Evolutionary conservation across 2,888 invertebrate species (phyloP).

Genomic region (Oxystoma pomonae): DNA sequence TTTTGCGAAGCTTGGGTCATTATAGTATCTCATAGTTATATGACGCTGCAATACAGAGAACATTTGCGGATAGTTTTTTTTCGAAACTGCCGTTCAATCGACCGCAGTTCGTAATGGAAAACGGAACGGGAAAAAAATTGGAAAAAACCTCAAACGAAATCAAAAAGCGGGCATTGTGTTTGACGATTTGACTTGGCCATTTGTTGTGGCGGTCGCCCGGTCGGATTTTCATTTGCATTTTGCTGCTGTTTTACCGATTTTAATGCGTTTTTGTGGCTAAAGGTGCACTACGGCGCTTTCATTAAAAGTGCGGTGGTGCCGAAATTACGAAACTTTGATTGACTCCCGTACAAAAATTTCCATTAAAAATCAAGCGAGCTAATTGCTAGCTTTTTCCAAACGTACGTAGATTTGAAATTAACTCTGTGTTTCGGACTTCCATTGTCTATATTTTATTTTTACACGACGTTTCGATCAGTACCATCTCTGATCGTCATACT

Average conservation of each 20-base stretch:
- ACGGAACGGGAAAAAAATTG: neutral
- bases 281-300: conserved; percentile 39
- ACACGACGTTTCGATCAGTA: no score
- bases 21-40: no score
- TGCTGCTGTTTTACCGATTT: conserved; percentile 34
- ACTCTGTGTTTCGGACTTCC: no score
- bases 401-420: no score
- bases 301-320: conserved; percentile 40
- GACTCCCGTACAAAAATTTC: conserved; percentile 33
- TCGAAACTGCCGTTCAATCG: neutral
- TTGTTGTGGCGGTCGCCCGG: conserved; percentile 40
- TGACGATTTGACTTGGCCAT: conserved; percentile 36
- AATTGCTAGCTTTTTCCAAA: no score
- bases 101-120: neutral
- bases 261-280: conserved; percentile 43
- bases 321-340: conserved; percentile 39
- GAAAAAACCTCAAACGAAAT: conserved; percentile 1
- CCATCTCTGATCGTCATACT: no score
- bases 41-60: no score
- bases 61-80: neutral
- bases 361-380: conserved; percentile 20
- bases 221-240: conserved; percentile 43
- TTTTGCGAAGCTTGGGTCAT: no score
- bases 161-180: conserved; percentile 6
- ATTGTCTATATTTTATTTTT: no score